Conservation (phyloP, 2,797 vertebrate genomes). For the Salarias fasciatus region DNA sequence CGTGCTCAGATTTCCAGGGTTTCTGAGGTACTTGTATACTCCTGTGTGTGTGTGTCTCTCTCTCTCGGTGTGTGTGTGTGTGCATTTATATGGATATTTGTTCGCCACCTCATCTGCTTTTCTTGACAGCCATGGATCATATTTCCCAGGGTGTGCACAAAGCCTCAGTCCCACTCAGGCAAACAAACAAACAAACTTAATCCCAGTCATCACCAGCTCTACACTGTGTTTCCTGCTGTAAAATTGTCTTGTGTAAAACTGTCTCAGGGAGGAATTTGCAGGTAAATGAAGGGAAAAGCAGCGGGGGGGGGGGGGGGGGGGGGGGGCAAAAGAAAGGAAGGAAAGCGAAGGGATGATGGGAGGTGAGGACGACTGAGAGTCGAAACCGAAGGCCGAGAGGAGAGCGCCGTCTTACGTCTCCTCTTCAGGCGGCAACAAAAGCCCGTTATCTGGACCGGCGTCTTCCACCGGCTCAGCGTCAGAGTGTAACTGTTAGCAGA, state of each 20-base stretch:
- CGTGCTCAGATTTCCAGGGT: neutral
- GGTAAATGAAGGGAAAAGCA: conserved; percentile 35
- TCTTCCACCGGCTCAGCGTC: conserved; percentile 51
- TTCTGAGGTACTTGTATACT: neutral
- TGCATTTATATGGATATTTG: conserved; percentile 36
- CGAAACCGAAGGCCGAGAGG: conserved; percentile 62
- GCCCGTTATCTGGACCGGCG: conserved; percentile 46
- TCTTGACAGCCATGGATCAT: conserved; percentile 87
- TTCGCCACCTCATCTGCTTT: conserved; percentile 59
- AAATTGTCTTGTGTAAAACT: conserved; percentile 33
- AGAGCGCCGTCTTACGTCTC: conserved; percentile 87
- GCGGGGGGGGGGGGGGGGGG: neutral
- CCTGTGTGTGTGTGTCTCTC: conserved; percentile 10
- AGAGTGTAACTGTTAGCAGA: conserved; percentile 42
- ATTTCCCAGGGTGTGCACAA: conserved; percentile 48
- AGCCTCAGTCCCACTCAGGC: conserved; percentile 47
- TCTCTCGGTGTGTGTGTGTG: conserved; percentile 19
- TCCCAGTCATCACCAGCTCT: conserved; percentile 29
- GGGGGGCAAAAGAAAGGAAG: no score
- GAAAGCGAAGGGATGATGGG: neutral
- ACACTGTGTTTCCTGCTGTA: conserved; percentile 31
- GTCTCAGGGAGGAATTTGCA: conserved; percentile 29
- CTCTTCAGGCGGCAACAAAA: conserved; percentile 82
- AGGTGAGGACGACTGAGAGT: conserved; percentile 3
- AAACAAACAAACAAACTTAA: conserved; percentile 65